Evolutionary conservation across 2,113 vertebrate genomes (phyloP), one percentile per base, ranked within the genome.

Genomic region (Gadus chalcogrammus): DNA sequence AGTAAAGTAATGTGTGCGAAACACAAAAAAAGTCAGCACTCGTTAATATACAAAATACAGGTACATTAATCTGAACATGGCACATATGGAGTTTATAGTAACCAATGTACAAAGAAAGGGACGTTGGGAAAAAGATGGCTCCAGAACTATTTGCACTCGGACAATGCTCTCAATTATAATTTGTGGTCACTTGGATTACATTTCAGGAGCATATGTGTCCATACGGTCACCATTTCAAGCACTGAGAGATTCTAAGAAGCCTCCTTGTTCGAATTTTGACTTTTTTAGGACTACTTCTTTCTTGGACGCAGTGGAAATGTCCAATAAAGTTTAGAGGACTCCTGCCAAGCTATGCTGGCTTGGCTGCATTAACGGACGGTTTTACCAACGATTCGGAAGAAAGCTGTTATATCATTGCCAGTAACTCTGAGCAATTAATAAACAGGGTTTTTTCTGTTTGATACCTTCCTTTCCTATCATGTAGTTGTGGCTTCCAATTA

Each of bases 371-470:
- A 72, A 75, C 42, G 58, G 69, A 72, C 78, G 70, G 63, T 79
- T 73, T 79, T 27, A 75, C 78, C 72, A 67, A 84, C 79, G 73
- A 79, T 82, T 84, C 70, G 53, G 42, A 77, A 65, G 63, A 58
- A 68, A 74, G 76, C 78, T 81, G 82, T 86, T 82, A 73, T 66
- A 61, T 73, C 82, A 58, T 24, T 71, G 75, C 69, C 58, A 66
- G 78, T 79, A 82, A 80, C 82, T 65, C 82, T 71, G 73, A 68
- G 77, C 61, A 12, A 62, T 18, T 62, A 62, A 62, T 62, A 27
- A 62, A 69, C 79, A 77, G 77, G 72, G 60, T 74, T 79, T 64
- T 2, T 78, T 75, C 69, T 67, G 55, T 69, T 80, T 75, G 64
- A 76, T 71, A 68, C 68, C 63, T 75, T 68, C 72, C 65, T 27